Evolutionary conservation across 2,888 invertebrate genomes (phyloP), one percentile per base, ranked within the genome.

Genomic region (Buathra laborator): DNA sequence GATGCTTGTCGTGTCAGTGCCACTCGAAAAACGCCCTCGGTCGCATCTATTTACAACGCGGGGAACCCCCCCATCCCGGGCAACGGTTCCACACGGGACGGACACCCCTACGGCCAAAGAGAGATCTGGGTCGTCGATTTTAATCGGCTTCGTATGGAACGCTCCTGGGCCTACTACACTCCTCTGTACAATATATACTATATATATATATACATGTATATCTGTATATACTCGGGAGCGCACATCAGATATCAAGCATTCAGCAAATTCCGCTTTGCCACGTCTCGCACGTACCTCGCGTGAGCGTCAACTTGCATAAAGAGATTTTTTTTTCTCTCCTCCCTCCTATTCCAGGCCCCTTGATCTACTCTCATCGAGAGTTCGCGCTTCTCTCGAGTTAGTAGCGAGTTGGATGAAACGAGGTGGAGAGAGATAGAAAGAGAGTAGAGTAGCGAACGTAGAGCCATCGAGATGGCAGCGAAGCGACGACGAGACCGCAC

Each of bases 41-140:
- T 88, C 89, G 89, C 90, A 85, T 82, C 91, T 92, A 93, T 92
- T 92, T 92, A 92, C 89, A 90, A 91, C 90, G 62, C 62, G 89
- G 89, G 88, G 89, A 88, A 84, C 77, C 86, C 81, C 82, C 80
- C 81, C 51, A 62, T 24, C n/a, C 74, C 37, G 48, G 51, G n/a
- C n/a, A n/a, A 24, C 51, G 7, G 32, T 16, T 51, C 14, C 53
- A 48, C 62, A 64, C 32, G 6, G 75, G 14, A 64, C 67, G 53
- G 29, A 56, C 72, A 70, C 62, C 66, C 46, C 82, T 71, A 88
- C 86, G 86, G 87, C 87, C 88, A 84, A 85, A 79, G 83, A 76
- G 85, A 92, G 92, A 93, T 94, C 92, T 93, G 88, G 93, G 92
- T 92, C 93, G 92, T 88, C 89, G 93, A 93, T 94, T 92, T 90